phyloP scores from a whole-genome alignment of 2,113 vertebrate species.

The Naja naja region DNA sequence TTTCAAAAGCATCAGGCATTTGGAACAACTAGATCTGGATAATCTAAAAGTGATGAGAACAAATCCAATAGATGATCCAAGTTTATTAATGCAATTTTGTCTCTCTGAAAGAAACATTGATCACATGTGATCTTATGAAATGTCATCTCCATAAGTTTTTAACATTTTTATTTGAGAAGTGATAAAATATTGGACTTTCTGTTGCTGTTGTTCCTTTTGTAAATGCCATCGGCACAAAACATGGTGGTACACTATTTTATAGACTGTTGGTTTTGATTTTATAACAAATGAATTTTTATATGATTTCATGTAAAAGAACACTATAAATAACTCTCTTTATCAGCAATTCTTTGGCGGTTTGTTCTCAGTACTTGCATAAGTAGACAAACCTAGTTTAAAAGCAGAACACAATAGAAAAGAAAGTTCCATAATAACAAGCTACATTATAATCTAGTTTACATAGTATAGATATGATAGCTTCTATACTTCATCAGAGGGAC shows the following conservation, averaged over 20 bases:
- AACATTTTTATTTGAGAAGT: neutral
- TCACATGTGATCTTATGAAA: neutral
- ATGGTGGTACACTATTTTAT: neutral
- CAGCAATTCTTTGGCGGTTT: neutral
- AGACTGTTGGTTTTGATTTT: neutral
- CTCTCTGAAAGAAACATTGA: neutral
- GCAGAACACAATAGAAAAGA: neutral
- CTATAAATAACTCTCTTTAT: neutral
- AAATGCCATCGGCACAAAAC: neutral
- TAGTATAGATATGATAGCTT: neutral
- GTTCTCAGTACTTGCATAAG: neutral
- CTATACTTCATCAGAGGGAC: neutral
- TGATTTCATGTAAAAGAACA: neutral
- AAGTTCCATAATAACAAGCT: neutral
- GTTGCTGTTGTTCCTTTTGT: neutral
- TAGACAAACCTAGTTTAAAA: neutral
- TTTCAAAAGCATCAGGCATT: neutral
- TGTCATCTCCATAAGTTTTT: neutral
- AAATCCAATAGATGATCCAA: neutral
- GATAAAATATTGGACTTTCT: neutral
- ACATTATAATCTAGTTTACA: neutral
- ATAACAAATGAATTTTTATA: neutral
- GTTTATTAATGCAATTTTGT: neutral
- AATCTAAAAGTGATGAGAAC: constrained; percentile 6
- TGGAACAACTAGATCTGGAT: neutral